Base-by-base conservation (phyloP, 2,888 invertebrate genomes). In the Griposia aprilina region DNA sequence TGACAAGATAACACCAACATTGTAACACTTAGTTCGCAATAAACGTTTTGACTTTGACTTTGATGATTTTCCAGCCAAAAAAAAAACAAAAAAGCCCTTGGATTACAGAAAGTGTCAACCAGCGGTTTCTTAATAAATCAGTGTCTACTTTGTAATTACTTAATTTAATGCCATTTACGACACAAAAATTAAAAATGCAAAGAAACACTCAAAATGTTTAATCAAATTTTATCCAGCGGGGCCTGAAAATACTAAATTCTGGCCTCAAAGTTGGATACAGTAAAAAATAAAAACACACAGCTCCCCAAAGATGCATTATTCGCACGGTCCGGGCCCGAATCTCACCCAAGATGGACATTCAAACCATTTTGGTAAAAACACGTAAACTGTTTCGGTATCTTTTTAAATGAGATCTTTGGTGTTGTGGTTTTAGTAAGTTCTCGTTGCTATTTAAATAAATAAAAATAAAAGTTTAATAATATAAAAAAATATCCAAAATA, bases 321-420 rank as follows among this genome's bases (percentile, higher is more conserved):
- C 76, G 80, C 86, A 88, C 81, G 87, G 88, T 88, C 88, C 87
- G 89, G 82, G 82, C 88, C 91, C 86, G 88, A 93, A 93, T 92
- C 88, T 91, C 88, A 90, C 92, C 90, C 92, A 83, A 91, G 93
- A 91, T 91, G 90, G 90, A 90, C 93, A 93, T 92, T 92, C 91
- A 91, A 91, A 91, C 89, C 92, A 90, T 93, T 95, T 94, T 93
- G 92, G 90, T 92, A 91, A 93, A 85, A 94, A 92, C 89, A 90
- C 90, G 90, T 91, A 89, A 92, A 92, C 92, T 91, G 85, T 89
- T n/a, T 17, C n/a, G 10, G 57, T 66, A 11, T 69, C 36, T 50
- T 67, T 67, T 62, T 17, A 11, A 17, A 36, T 45, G 3, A 74
- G 30, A 45, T 45, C 17, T 60, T 74, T 52, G 45, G 4, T 20